Evolutionary conservation across 2,113 vertebrate genomes (phyloP).

Genomic region (Columba livia): DNA sequence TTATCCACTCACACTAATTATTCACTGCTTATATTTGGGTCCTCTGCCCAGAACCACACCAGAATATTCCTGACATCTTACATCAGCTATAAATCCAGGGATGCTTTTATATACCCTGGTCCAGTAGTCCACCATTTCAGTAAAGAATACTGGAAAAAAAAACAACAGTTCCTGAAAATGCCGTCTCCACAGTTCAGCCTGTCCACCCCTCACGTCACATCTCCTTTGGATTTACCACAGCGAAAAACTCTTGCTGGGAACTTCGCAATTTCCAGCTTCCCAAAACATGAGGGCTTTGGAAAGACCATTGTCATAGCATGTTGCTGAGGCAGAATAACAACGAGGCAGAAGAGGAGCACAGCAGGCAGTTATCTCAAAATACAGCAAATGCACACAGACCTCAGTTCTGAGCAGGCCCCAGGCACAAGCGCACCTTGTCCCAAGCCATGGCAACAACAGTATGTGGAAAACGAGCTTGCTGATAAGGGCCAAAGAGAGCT

Average conservation of each 20-base stretch:
- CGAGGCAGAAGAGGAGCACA: background rate
- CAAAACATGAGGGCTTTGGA: background rate
- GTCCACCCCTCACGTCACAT: background rate
- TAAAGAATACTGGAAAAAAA: background rate
- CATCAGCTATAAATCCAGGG: background rate
- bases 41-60: background rate
- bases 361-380: background rate
- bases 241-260: background rate
- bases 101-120: background rate
- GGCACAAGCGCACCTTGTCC: rapidly evolving
- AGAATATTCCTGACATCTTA: background rate
- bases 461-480: background rate
- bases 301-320: background rate
- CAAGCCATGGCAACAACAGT: background rate
- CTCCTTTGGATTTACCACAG: background rate
- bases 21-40: background rate
- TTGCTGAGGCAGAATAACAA: background rate
- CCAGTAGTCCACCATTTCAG: background rate
- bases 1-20: background rate
- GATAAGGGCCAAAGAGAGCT: background rate
- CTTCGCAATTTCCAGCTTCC: background rate
- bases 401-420: background rate
- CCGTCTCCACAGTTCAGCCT: background rate
- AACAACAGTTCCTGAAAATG: background rate
- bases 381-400: background rate